phyloP scores from a whole-genome alignment of 2,113 vertebrate species.

The Anarrhichthys ocellatus region DNA sequence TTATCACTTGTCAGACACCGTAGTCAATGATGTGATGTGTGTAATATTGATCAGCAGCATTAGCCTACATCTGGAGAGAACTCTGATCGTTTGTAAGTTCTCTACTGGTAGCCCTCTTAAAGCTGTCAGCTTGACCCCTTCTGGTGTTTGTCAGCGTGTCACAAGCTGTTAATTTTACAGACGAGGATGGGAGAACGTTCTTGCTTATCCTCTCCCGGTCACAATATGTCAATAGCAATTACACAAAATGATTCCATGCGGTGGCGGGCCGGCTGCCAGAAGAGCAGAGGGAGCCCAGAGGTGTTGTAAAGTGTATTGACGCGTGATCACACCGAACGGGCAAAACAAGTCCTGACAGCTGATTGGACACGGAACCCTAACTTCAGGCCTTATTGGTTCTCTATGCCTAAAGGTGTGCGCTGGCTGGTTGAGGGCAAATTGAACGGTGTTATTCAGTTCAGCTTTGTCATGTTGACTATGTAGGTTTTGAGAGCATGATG shows the following conservation, averaged over 20 bases:
- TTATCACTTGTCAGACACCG: background rate
- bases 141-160: slow-evolving; percentile 30
- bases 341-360: slow-evolving; percentile 37
- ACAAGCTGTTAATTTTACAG: slow-evolving; percentile 64
- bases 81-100: background rate
- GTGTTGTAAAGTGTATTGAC: slow-evolving; percentile 48
- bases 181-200: slow-evolving; percentile 24
- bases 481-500: slow-evolving; percentile 3
- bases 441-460: slow-evolving; percentile 4
- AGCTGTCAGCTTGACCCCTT: slow-evolving; percentile 33
- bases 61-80: background rate
- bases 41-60: background rate
- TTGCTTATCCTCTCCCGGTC: slow-evolving; percentile 52
- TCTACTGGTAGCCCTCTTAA: background rate
- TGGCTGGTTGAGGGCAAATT: slow-evolving; percentile 13
- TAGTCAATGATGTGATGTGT: background rate
- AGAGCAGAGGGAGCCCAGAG: slow-evolving; percentile 61
- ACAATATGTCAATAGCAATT: slow-evolving; percentile 79
- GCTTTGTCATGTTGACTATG: background rate
- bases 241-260: slow-evolving; percentile 53
- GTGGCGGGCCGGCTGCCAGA: slow-evolving; percentile 53
- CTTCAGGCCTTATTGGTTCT: slow-evolving; percentile 43
- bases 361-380: slow-evolving; percentile 33
- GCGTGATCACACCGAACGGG: slow-evolving; percentile 34
- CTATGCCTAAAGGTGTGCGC: slow-evolving; percentile 14